These are phyloP conservation scores for Lagodon rhomboides DNA, from an alignment of 2,797 vertebrate genomes.

Conservation along the genomic window DNA sequence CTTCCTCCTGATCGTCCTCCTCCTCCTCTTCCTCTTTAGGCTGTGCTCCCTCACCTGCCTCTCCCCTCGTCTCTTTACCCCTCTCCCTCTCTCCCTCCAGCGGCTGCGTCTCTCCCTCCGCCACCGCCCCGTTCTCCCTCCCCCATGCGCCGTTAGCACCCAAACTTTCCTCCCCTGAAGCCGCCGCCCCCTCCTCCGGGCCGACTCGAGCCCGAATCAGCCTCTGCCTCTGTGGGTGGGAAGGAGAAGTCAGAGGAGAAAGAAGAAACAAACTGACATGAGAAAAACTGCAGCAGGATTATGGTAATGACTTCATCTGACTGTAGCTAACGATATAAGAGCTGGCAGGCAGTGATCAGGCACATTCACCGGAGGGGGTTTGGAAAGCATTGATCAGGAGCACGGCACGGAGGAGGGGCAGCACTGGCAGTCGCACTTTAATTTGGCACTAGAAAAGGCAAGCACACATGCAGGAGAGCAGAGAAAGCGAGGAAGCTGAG, in stretches of 20 bases:
- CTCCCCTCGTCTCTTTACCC: constrained; percentile 49
- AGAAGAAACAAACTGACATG: neutral
- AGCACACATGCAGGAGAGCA: constrained; percentile 57
- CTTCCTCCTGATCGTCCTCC: constrained; percentile 76
- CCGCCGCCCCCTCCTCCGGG: constrained; percentile 71
- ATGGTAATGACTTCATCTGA: constrained; percentile 23
- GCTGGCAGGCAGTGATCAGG: constrained; percentile 32
- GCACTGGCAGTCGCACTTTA: constrained; percentile 39
- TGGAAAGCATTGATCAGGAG: constrained; percentile 39
- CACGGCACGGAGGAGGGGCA: constrained; percentile 33
- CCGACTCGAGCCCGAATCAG: constrained; percentile 78
- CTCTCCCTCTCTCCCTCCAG: constrained; percentile 69
- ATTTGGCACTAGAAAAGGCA: constrained; percentile 47
- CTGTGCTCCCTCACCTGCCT: constrained; percentile 45
- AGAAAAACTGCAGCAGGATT: constrained; percentile 16
- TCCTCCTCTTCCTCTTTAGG: constrained; percentile 82
- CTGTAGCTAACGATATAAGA: constrained; percentile 11
- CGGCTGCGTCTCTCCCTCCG: constrained; percentile 72
- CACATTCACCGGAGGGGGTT: constrained; percentile 42
- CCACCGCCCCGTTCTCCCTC: constrained; percentile 76
- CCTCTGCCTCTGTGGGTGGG: constrained; percentile 82
- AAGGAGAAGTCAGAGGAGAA: neutral
- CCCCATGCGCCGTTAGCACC: constrained; percentile 65
- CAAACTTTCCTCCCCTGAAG: constrained; percentile 65
- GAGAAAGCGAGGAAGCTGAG: constrained; percentile 31